These are phyloP conservation scores for Nebria ingens DNA, from an alignment of 1,140 invertebrate species.

Conservation along the genomic window DNA sequence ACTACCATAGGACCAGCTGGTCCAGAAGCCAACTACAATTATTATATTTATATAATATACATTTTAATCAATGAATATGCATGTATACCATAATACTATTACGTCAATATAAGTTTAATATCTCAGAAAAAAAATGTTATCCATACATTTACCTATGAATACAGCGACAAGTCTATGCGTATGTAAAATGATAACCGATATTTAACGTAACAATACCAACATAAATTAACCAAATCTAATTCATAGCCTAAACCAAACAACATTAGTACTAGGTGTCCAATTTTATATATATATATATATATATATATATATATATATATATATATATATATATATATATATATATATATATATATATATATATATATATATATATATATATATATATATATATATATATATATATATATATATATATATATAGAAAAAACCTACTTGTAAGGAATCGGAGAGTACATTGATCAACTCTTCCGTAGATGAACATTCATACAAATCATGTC, in stretches of 20 bases:
- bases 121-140: not conserved
- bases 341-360: not conserved
- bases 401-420: constrained; percentile 1
- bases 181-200: too few species aligned
- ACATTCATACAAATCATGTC: constrained; percentile 44
- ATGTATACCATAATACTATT: too few species aligned
- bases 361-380: not conserved
- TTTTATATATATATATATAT: too few species aligned
- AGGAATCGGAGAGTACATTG: constrained; percentile 37
- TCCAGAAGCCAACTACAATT: not conserved
- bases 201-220: too few species aligned
- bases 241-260: too few species aligned
- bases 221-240: too few species aligned
- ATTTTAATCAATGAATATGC: too few species aligned
- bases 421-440: constrained; percentile 20
- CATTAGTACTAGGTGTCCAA: too few species aligned
- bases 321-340: not conserved
- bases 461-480: constrained; percentile 41
- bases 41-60: too few species aligned
- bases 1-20: constrained; percentile 23
- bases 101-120: constrained; percentile 20
- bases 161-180: not conserved
- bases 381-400: not conserved
- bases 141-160: not conserved
- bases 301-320: too few species aligned